Percentiles rank a stretch among this genome's conserved stretches.
phyloP scores from a whole-genome alignment of 2,113 vertebrate genomes.

The Chunga burmeisteri region DNA sequence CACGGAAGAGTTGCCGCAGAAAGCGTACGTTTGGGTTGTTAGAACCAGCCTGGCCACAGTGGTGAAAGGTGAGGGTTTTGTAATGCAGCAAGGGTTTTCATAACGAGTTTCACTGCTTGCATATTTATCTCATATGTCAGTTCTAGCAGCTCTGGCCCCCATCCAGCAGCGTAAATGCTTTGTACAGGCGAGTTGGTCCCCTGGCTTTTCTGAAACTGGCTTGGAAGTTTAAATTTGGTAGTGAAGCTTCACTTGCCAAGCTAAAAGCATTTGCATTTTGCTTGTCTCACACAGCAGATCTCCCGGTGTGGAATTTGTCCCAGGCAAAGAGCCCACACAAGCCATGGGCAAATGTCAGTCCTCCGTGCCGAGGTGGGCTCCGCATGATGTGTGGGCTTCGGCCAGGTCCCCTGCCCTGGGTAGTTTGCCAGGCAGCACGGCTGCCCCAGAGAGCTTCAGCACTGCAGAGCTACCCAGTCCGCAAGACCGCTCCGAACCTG shows the following conservation, averaged over 20 bases:
- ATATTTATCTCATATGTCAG: not conserved
- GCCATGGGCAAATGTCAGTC: not conserved
- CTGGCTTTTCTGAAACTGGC: not conserved
- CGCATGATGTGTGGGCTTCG: rapidly evolving
- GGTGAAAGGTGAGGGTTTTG: not conserved
- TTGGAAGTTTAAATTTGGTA: not conserved
- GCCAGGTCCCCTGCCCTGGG: not conserved
- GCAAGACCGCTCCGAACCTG: not conserved
- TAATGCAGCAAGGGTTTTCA: not conserved
- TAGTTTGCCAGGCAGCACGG: not conserved
- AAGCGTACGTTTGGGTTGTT: not conserved
- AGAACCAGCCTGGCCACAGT: rapidly evolving
- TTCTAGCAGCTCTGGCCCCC: not conserved
- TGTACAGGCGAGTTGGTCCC: rapidly evolving
- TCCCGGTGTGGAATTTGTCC: not conserved
- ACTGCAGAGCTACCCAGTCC: not conserved
- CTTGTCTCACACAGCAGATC: not conserved
- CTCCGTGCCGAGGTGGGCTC: not conserved
- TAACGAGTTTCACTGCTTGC: not conserved
- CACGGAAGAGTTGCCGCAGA: not conserved
- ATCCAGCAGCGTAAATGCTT: not conserved
- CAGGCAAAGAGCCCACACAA: not conserved
- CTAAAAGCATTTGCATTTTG: not conserved
- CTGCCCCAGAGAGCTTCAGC: not conserved
- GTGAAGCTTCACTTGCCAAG: not conserved